Evolutionary conservation across 2,888 invertebrate species (phyloP), one percentile per base, ranked within the genome.

Genomic region (Muschampia plurimacula): DNA sequence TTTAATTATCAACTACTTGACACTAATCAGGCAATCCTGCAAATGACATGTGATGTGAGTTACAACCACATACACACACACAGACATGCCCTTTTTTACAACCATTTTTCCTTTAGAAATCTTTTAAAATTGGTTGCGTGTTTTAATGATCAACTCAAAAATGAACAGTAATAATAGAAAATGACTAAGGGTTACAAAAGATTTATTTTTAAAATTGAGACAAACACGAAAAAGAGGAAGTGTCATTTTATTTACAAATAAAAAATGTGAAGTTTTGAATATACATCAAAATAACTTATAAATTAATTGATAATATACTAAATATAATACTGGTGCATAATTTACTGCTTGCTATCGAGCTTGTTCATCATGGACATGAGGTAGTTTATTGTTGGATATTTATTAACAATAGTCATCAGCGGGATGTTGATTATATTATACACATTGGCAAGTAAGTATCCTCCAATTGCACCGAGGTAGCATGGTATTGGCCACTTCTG

Each of bases 401-500:
- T 55, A 55, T 55, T 55, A 55, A 55, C 22, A 63, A 89, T 74
- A 74, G 86, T 86, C 0, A 92, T 85, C 75, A 90, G 10, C 0
- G 91, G 82, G 0, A 92, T 86, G 84, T 92, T 95, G 22, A 94
- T 80, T 60, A 95, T 87, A n/a, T 93, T 94, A 59, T 95, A 74
- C 28, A 95, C 92, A 88, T 96, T 95, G 1, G 95, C 95, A 12
- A 95, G 76, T 4, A 95, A 86, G 80, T 95, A 96, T 6, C 97
- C 97, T 66, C 95, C 84, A 0, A 97, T 84, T 1, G 96, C 96
- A n/a, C 97, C 97, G 0, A 96, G 89, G 74, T 96, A 95, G 81
- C 97, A 97, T 0, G 97, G 96, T 78, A 97, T 96, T 0, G 97
- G 97, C 97, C 97, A 97, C 74, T 90, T 95, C 93, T 98, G 98